Evolutionary conservation across 2,797 vertebrate species (phyloP).

Genomic region (Odontamblyopus lacepedii): DNA sequence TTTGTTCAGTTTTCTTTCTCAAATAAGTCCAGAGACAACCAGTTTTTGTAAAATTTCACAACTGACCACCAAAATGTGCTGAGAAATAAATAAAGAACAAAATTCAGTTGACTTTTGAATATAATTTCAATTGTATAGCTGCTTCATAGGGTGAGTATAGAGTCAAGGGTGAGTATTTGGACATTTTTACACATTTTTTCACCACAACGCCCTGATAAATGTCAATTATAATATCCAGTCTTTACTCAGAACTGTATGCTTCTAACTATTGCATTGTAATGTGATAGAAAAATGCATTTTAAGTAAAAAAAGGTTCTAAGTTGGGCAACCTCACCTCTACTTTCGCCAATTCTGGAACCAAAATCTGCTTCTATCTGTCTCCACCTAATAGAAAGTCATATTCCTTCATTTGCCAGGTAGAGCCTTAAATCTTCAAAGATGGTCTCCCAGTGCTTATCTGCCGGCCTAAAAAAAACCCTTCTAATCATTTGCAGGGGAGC

Average conservation of each 20-base stretch:
- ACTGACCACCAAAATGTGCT: too few relatives aligned
- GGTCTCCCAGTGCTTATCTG: slow-evolving; percentile 75
- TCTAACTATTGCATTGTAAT: background rate
- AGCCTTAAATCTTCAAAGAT: slow-evolving; percentile 81
- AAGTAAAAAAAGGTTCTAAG: background rate
- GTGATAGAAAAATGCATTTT: background rate
- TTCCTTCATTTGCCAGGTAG: slow-evolving; percentile 76
- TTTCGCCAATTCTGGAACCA: slow-evolving; percentile 37
- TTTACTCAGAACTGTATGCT: background rate
- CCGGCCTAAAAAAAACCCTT: slow-evolving; percentile 70
- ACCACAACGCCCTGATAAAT: background rate
- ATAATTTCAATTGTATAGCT: background rate
- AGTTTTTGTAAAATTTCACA: too few relatives aligned
- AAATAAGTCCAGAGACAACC: background rate
- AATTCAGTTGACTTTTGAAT: too few relatives aligned
- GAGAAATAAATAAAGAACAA: too few relatives aligned
- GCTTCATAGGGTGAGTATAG: background rate
- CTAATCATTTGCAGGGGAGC: slow-evolving; percentile 72
- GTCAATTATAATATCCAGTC: background rate
- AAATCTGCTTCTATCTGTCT: slow-evolving; percentile 53
- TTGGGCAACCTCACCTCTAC: background rate
- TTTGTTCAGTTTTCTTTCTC: too few relatives aligned
- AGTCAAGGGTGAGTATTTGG: background rate
- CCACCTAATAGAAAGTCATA: slow-evolving; percentile 74
- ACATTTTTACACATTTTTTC: background rate